Evolutionary conservation across 2,888 invertebrate genomes (phyloP).

Genomic region (Timandra comae): DNA sequence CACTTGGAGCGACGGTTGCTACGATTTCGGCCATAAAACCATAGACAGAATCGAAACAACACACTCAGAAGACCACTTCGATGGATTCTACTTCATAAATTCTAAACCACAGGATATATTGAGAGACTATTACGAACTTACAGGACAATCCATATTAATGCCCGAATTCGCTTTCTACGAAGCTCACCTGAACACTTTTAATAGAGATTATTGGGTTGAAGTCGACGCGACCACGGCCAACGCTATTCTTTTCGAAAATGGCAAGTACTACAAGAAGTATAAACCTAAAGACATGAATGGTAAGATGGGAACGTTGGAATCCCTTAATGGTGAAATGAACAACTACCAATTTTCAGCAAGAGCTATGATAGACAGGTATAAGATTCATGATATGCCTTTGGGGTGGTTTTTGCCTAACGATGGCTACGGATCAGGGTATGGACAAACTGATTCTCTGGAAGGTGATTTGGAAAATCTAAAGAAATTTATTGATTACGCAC

Average conservation of each 20-base stretch:
- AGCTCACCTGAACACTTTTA: conserved; percentile 64
- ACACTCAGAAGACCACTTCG: conserved; percentile 46
- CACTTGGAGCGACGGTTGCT: conserved; percentile 58
- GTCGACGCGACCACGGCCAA: conserved; percentile 34
- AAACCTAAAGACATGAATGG: conserved; percentile 49
- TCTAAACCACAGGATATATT: conserved; percentile 44
- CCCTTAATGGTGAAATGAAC: conserved; percentile 61
- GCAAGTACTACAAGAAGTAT: conserved; percentile 56
- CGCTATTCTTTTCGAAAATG: conserved; percentile 61
- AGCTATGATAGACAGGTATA: conserved; percentile 65
- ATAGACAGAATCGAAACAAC: conserved; percentile 26
- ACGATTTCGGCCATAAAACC: conserved; percentile 68
- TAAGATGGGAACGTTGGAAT: conserved; percentile 56
- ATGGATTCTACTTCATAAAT: conserved; percentile 61
- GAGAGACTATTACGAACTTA: conserved; percentile 60
- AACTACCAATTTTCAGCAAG: conserved; percentile 69
- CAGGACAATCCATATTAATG: conserved; percentile 57
- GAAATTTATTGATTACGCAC: conserved; percentile 50
- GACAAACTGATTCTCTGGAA: conserved; percentile 56
- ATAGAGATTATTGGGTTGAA: conserved; percentile 67
- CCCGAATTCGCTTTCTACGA: conserved; percentile 64
- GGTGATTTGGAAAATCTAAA: conserved; percentile 62
- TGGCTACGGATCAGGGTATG: conserved; percentile 66
- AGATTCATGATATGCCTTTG: conserved; percentile 55
- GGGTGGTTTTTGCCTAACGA: conserved; percentile 70